These are phyloP conservation scores for Ranitomeya variabilis DNA, from an alignment of 2,113 vertebrate genomes.

Conservation along the genomic window DNA sequence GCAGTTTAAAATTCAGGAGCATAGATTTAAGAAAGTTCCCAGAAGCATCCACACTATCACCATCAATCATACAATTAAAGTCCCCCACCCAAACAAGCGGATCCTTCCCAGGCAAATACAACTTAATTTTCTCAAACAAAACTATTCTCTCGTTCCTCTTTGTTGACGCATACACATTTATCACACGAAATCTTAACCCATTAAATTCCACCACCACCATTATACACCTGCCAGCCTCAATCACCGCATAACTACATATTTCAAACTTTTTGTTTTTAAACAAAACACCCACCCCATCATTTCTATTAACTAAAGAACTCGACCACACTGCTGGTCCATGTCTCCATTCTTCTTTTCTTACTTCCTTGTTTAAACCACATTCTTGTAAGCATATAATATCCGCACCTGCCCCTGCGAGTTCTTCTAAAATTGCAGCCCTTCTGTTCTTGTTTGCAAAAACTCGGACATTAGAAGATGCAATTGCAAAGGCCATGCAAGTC, in stretches of 20 bases:
- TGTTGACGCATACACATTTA: neutral
- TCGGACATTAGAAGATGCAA: neutral
- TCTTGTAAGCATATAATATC: neutral
- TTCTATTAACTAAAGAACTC: neutral
- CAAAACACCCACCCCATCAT: neutral
- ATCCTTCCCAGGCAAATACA: neutral
- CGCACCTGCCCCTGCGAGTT: neutral
- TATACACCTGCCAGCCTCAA: neutral
- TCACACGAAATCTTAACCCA: neutral
- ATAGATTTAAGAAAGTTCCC: neutral
- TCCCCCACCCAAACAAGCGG: neutral
- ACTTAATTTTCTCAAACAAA: neutral
- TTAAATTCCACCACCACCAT: no score
- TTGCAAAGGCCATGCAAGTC: no score
- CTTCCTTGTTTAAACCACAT: neutral
- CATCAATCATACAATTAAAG: neutral
- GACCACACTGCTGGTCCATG: neutral
- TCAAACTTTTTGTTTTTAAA: neutral
- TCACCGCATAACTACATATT: neutral
- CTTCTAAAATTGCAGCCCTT: neutral
- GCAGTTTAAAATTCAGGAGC: neutral
- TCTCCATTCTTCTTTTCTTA: neutral
- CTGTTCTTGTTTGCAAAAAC: neutral
- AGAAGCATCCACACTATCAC: no score
- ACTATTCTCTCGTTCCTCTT: neutral